Evolutionary conservation across 37 sponge, comb jelly and placozoan species (phyloP).

Genomic region (Axinella damicornis): DNA sequence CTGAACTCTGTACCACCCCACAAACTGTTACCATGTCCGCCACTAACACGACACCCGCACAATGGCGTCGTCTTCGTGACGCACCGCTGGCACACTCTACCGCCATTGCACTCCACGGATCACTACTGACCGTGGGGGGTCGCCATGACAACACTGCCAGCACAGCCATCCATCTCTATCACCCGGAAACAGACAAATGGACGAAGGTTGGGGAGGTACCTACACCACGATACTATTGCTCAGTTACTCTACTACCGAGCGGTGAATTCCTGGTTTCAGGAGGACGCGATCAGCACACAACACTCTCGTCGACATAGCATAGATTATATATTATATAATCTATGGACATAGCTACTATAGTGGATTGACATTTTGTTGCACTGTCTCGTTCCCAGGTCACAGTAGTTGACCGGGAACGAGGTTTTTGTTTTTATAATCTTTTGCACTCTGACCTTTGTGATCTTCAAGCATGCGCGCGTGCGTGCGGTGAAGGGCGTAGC

Average conservation of each 20-base stretch:
- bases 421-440: too few species aligned
- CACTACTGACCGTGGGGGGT: conserved; percentile 7
- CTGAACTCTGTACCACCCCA: too few species aligned
- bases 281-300: not conserved
- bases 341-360: too few species aligned
- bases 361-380: too few species aligned
- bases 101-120: not conserved
- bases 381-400: too few species aligned
- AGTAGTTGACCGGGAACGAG: too few species aligned
- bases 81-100: not conserved
- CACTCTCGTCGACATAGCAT: too few species aligned
- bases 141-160: not conserved
- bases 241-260: not conserved
- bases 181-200: conserved; percentile 12
- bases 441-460: too few species aligned
- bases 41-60: not conserved
- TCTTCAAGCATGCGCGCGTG: too few species aligned
- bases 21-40: not conserved
- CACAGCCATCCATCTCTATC: conserved; percentile 8
- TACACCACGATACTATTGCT: not conserved
- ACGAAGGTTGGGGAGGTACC: conserved; percentile 11
- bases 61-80: conserved; percentile 9
- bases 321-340: too few species aligned
- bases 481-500: too few species aligned
- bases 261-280: conserved; percentile 6